Percentiles rank a stretch among this genome's conserved stretches.
phyloP scores from a whole-genome alignment of 2,113 vertebrate species.

The Lampris megalopsis region DNA sequence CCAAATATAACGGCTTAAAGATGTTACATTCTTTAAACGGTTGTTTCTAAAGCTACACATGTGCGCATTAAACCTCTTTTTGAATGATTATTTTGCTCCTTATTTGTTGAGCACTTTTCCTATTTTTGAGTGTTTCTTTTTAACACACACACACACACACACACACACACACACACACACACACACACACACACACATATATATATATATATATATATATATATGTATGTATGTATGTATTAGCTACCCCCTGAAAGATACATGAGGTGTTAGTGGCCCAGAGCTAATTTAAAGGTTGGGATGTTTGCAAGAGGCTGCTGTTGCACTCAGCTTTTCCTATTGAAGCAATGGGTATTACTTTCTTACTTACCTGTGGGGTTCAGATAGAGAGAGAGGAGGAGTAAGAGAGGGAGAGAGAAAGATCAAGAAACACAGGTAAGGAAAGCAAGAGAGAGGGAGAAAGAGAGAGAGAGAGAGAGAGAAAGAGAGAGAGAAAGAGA shows the following conservation, averaged over 20 bases:
- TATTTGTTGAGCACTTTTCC: no score
- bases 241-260: slow-evolving; percentile 13
- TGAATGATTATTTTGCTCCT: no score
- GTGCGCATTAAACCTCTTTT: no score
- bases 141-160: no score
- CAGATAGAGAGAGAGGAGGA: slow-evolving; percentile 5
- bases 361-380: slow-evolving; percentile 42
- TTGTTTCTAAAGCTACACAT: no score
- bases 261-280: slow-evolving; percentile 34
- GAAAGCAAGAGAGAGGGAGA: background rate
- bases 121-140: no score
- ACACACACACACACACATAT: no score
- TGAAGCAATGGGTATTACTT: slow-evolving; percentile 42
- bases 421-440: slow-evolving; percentile 31
- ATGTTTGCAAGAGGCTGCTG: slow-evolving; percentile 46
- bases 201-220: no score
- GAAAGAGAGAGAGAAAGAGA: slow-evolving; percentile 41
- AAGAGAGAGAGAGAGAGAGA: slow-evolving; percentile 2
- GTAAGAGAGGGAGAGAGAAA: slow-evolving; percentile 37
- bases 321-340: slow-evolving; percentile 27
- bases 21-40: no score
- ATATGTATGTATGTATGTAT: no score
- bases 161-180: no score
- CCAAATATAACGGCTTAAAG: no score
- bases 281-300: slow-evolving; percentile 42